phyloP scores from a whole-genome alignment of 2,888 invertebrate genomes.

The Drosophila mimica region DNA sequence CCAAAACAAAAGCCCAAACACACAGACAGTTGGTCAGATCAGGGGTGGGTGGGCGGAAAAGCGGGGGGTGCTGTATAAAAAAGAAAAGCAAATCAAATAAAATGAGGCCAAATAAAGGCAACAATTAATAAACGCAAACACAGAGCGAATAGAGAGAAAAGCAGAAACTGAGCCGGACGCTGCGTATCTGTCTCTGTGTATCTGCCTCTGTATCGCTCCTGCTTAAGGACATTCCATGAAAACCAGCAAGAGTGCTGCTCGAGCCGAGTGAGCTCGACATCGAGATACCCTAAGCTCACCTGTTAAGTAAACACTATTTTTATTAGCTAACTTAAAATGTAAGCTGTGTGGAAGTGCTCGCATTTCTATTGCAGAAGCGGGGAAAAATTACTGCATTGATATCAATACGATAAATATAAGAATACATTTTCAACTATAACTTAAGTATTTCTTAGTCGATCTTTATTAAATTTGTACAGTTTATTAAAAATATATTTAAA shows the following conservation, averaged over 20 bases:
- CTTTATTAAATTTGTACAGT: neutral
- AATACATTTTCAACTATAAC: neutral
- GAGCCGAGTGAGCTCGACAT: neutral
- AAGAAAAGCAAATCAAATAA: constrained; percentile 78
- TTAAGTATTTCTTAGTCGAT: neutral
- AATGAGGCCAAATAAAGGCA: constrained; percentile 81
- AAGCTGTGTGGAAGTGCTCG: neutral
- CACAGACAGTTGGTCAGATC: neutral
- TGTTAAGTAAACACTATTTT: neutral
- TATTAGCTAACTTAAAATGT: neutral
- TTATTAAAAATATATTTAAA: neutral
- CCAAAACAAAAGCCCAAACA: constrained; percentile 63
- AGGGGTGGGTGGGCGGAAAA: neutral
- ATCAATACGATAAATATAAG: neutral
- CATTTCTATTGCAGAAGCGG: neutral
- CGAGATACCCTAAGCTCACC: neutral
- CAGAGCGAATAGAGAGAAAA: constrained; percentile 24
- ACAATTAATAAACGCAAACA: constrained; percentile 80
- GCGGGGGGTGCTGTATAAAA: constrained; percentile 29
- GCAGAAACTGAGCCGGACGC: constrained; percentile 49
- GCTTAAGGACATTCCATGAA: constrained; percentile 47
- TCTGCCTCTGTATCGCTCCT: constrained; percentile 19
- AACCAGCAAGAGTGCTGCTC: neutral
- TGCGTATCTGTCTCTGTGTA: constrained; percentile 47
- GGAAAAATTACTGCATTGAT: neutral